A percentile compares a stretch with the other conserved stretches of the same genome.
Conservation (phyloP, 2,113 vertebrate genomes). For the Chlorodrepanis virens region DNA sequence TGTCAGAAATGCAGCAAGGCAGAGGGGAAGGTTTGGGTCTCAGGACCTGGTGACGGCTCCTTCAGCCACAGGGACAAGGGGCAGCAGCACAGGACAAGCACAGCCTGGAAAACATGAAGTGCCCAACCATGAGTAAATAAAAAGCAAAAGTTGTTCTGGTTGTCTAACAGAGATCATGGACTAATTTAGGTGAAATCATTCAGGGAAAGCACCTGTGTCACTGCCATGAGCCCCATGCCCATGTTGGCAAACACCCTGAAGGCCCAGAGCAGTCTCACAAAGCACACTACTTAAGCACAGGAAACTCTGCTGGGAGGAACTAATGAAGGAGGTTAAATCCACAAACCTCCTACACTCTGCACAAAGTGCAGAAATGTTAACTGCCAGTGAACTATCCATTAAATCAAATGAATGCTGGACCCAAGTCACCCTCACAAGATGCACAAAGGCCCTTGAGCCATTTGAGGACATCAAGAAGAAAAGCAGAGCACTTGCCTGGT, state of each 20-base stretch:
- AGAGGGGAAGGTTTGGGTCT: not conserved
- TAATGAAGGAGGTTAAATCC: not conserved
- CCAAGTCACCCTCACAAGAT: not conserved
- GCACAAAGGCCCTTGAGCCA: not conserved
- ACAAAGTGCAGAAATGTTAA: not conserved
- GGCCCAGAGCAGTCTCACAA: not conserved
- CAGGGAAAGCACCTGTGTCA: not conserved
- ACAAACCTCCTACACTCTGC: not conserved
- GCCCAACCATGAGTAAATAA: not conserved
- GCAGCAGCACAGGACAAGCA: not conserved
- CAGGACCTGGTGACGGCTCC: not conserved
- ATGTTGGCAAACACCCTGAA: not conserved
- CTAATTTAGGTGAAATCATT: not conserved
- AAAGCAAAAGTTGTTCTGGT: not conserved
- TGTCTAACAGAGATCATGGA: not conserved
- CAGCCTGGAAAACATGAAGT: not conserved
- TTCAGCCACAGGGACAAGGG: not conserved
- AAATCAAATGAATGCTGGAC: not conserved
- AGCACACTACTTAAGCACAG: not conserved
- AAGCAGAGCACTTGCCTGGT: not conserved
- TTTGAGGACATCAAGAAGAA: not conserved
- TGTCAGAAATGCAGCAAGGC: not conserved
- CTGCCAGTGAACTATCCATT: not conserved
- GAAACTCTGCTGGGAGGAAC: not conserved
- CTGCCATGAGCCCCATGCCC: not conserved